These are phyloP conservation scores for Chrysolina americana DNA, from an alignment of 2,888 invertebrate species.

Conservation along the genomic window DNA sequence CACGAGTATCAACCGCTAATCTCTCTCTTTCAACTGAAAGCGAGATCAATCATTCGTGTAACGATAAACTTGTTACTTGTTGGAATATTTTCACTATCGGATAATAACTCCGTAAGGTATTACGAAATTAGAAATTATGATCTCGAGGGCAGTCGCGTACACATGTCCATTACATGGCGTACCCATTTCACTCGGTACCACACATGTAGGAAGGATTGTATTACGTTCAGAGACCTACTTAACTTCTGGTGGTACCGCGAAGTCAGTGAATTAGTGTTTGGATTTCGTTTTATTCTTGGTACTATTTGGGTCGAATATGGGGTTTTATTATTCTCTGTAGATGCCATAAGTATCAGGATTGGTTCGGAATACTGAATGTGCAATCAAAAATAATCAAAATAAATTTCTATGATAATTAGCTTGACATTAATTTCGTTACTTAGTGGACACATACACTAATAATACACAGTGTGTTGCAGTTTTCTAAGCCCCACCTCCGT, in stretches of 20 bases:
- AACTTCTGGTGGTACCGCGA: not conserved
- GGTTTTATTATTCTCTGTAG: too few relatives aligned
- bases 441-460: too few relatives aligned
- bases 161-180: constrained; percentile 17
- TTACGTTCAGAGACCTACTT: constrained; percentile 13
- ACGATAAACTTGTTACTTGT: constrained; percentile 17
- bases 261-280: not conserved
- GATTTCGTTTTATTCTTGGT: too few relatives aligned
- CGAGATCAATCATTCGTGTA: constrained; percentile 15
- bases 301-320: too few relatives aligned
- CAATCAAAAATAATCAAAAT: too few relatives aligned
- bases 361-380: too few relatives aligned
- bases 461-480: too few relatives aligned
- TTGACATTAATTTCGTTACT: too few relatives aligned
- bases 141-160: constrained; percentile 13
- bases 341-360: too few relatives aligned
- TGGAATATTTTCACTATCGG: constrained; percentile 10
- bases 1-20: not conserved
- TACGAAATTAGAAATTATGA: constrained; percentile 20
- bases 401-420: too few relatives aligned
- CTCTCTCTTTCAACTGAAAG: constrained; percentile 3
- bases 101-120: constrained; percentile 5
- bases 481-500: too few relatives aligned
- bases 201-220: constrained; percentile 21
- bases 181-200: constrained; percentile 23